Base-by-base conservation (phyloP, 2,797 vertebrate species). In the Scleropages formosus region DNA sequence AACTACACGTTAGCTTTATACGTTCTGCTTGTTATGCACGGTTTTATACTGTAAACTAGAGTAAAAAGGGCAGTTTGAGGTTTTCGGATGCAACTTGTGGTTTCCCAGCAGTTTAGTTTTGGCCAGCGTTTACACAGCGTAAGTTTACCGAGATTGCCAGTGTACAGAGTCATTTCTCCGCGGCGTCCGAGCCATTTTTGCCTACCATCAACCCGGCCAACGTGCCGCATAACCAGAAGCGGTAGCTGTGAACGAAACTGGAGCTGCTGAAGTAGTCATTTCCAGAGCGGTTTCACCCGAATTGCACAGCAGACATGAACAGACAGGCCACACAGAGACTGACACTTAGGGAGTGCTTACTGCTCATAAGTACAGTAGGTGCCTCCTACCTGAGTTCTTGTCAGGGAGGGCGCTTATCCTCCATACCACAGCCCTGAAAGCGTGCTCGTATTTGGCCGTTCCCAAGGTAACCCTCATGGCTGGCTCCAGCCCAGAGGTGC, bases 401-500 rank as follows among this genome's bases (percentile, higher is more conserved):
- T 96, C 95, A 31, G 95, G 95, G 81, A 96, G 87, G 3, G 93
- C 89, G 84, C 86, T 91, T 80, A 96, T 94, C 83, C 94, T 93
- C 95, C 95, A 96, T 44, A 96, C 95, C 0, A 96, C 94, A 76
- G 95, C 84, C 76, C 87, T 93, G 86, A 94, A 96, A 81, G 95
- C 94, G 31, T 95, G 93, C 60, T 96, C 95, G 0, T 95, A 96
- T 85, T 95, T 96, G 77, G 95, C 95, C 3, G 93, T 93, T 80
- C 95, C 95, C 82, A 96, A 81, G 61, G 95, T 95, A 24, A 96
- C 94, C 83, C 94, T 92, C 95, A 96, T 95, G 74, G 91, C 93
- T 10, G 94, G 95, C 82, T 96, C 95, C n/a, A 93, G 90, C 78
- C 94, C 93, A 64, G 93, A 94, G 10, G 88, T n/a, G 58, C 90